These are phyloP conservation scores for Speoplatyrhinus poulsoni DNA, from an alignment of 2,113 vertebrate species.

Conservation along the genomic window DNA sequence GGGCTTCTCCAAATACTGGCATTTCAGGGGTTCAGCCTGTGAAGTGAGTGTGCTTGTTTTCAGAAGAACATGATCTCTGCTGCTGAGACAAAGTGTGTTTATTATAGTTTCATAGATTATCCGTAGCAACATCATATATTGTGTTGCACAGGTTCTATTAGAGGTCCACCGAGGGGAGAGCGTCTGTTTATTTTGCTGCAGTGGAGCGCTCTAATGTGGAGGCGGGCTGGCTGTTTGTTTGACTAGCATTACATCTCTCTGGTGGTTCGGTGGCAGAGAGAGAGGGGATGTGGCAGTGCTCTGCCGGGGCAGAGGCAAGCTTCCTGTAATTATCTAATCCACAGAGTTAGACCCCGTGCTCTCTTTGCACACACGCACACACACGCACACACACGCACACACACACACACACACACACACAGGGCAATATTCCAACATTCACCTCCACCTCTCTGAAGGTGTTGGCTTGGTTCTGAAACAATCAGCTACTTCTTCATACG, in stretches of 20 bases:
- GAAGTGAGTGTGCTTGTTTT: constrained; percentile 56
- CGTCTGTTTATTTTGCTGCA: constrained; percentile 55
- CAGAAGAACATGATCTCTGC: constrained; percentile 54
- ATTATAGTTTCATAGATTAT: constrained; percentile 42
- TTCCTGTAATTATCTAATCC: constrained; percentile 75
- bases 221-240: constrained; percentile 64
- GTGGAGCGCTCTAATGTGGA: constrained; percentile 49
- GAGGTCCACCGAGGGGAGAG: constrained; percentile 48
- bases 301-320: constrained; percentile 53
- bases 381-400: constrained; percentile 1
- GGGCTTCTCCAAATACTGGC: constrained; percentile 13
- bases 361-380: not conserved
- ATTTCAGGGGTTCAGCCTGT: constrained; percentile 32
- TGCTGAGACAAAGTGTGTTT: constrained; percentile 38
- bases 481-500: constrained; percentile 32
- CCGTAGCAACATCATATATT: constrained; percentile 30
- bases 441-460: constrained; percentile 16
- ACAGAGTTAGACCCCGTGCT: constrained; percentile 24
- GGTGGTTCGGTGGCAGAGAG: constrained; percentile 47
- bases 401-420: not conserved
- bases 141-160: constrained; percentile 45
- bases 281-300: constrained; percentile 56
- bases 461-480: constrained; percentile 27
- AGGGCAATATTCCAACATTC: constrained; percentile 21
- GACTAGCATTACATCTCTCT: constrained; percentile 44